Percentiles rank a stretch among this genome's conserved stretches.
Conservation (phyloP, 2,113 vertebrate species). For the Tragelaphus strepsiceros region DNA sequence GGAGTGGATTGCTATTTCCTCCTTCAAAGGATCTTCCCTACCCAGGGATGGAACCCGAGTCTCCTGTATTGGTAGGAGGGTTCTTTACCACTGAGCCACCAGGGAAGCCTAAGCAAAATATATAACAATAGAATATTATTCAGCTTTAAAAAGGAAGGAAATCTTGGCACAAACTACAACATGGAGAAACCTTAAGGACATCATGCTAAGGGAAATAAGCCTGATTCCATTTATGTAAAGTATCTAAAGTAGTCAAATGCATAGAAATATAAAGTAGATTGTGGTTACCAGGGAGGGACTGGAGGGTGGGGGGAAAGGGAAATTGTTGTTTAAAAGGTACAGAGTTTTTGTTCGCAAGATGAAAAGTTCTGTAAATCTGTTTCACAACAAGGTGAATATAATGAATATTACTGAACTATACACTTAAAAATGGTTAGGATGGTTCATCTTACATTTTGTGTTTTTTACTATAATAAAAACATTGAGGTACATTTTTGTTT, state of each 20-base stretch:
- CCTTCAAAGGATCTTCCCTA: background rate
- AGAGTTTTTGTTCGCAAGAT: background rate
- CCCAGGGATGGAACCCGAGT: accelerated
- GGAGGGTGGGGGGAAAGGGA: background rate
- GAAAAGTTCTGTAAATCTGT: background rate
- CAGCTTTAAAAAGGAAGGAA: background rate
- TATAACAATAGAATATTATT: background rate
- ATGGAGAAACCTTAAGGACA: background rate
- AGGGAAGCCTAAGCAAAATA: background rate
- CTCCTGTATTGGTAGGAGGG: background rate
- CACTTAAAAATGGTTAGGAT: background rate
- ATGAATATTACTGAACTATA: background rate
- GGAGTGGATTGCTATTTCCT: background rate
- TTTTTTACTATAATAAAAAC: background rate
- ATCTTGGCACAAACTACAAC: background rate
- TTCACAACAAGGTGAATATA: background rate
- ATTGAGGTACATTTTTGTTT: background rate
- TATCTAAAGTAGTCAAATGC: background rate
- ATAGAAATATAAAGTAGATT: background rate
- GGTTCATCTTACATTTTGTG: background rate
- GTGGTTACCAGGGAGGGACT: background rate
- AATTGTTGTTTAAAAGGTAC: background rate
- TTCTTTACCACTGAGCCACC: background rate
- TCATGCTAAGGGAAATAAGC: background rate
- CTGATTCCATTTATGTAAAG: background rate